A percentile compares a stretch with the other conserved stretches of the same genome.
These are phyloP conservation scores for Geotrypetes seraphini DNA, from an alignment of 2,797 vertebrate genomes.

Conservation along the genomic window DNA sequence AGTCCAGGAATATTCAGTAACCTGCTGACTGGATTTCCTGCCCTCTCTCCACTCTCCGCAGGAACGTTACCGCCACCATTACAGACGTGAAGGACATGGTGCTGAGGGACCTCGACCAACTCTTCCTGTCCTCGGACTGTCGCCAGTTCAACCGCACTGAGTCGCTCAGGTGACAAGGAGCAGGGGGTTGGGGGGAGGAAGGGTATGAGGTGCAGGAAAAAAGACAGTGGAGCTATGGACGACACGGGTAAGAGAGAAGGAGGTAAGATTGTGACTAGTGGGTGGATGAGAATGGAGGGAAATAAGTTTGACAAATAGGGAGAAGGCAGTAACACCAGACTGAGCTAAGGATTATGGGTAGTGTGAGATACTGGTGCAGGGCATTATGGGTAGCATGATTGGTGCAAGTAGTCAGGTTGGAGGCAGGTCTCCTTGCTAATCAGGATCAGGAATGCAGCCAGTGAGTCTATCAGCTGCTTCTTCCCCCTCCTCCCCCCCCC, in stretches of 20 bases:
- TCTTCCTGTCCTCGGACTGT: constrained; percentile 75
- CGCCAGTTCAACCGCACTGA: constrained; percentile 83
- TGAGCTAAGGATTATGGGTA: too few relatives aligned
- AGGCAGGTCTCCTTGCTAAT: too few relatives aligned
- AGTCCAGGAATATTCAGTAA: too few relatives aligned
- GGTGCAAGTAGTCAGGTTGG: too few relatives aligned
- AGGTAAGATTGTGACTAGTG: too few relatives aligned
- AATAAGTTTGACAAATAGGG: too few relatives aligned
- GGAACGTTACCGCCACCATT: constrained; percentile 67
- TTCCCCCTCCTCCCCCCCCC: too few relatives aligned
- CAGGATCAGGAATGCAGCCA: background rate
- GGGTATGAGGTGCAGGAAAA: background rate
- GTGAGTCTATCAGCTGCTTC: background rate
- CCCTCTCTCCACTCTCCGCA: too few relatives aligned
- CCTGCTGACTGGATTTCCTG: too few relatives aligned
- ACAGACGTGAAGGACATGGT: constrained; percentile 69
- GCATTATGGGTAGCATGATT: background rate
- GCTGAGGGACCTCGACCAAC: constrained; percentile 72
- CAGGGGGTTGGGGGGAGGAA: too few relatives aligned
- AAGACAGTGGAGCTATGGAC: background rate
- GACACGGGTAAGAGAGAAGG: background rate
- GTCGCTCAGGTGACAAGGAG: constrained; percentile 75
- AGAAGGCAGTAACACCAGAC: too few relatives aligned
- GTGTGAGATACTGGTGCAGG: background rate
- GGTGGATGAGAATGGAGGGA: too few relatives aligned